Evolutionary conservation across 2,797 vertebrate genomes (phyloP).

Genomic region (Telmatherina bonti): DNA sequence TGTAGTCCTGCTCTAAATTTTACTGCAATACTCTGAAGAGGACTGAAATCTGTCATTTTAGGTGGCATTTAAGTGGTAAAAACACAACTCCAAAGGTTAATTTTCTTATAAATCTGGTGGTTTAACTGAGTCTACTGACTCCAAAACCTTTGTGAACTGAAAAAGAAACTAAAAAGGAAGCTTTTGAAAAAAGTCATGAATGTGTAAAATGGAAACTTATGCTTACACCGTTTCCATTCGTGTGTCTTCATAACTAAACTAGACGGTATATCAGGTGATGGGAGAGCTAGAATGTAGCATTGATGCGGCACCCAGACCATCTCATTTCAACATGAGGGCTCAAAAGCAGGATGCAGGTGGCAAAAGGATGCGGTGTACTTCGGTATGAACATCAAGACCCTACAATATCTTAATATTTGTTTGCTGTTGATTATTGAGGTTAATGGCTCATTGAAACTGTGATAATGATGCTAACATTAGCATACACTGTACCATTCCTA

Average conservation of each 20-base stretch:
- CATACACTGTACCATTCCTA: no score
- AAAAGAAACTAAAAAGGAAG: no score
- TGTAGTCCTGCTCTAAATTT: no score
- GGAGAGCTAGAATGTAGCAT: background rate
- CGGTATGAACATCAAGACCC: background rate
- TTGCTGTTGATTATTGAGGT: background rate
- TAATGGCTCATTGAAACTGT: no score
- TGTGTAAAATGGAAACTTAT: no score
- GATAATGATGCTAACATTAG: background rate
- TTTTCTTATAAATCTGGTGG: background rate
- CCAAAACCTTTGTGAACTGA: background rate
- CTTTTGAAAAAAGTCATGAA: no score
- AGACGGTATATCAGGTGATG: background rate
- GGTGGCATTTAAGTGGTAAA: background rate
- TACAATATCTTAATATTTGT: no score
- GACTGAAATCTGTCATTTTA: no score
- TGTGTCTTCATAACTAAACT: background rate
- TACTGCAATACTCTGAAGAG: no score
- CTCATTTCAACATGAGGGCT: background rate
- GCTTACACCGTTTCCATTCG: background rate
- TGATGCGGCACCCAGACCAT: background rate
- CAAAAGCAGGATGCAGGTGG: background rate
- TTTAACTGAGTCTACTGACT: background rate
- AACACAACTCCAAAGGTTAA: background rate
- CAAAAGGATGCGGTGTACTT: background rate